Base-by-base conservation (phyloP, 2,888 invertebrate species). In the Nineta flava region DNA sequence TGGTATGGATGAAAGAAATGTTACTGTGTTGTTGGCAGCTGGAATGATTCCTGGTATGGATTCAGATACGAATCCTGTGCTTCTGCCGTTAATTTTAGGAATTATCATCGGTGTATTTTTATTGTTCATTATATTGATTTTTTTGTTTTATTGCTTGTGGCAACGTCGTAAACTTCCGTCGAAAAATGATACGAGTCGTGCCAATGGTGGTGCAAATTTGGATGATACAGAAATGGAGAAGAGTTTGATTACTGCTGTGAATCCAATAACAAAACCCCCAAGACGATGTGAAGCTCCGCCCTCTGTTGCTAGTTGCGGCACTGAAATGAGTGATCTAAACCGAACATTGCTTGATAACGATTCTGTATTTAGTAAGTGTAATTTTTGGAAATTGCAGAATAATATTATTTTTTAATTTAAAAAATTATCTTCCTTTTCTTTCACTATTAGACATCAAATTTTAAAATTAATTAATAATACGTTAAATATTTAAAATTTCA, bases 221-320 rank as follows among this genome's bases (percentile, higher is more conserved):
- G 83, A 84, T 62, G 81, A 82, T 1, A 79, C 82, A 51, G 88
- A 90, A 62, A 86, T 87, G 73, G 87, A 87, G 62, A 88, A 90
- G 65, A 84, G 86, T 54, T 68, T 88, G 46, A 81, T 90, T 54
- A 83, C 85, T 2, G 83, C 87, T 48, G 85, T 87, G 26, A 87
- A 88, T 67, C 87, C 87, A 0, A 83, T 88, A 15, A 83, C 83
- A 51, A 88, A 90, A 61, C 86, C 87, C 0, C 86, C 87, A 5
- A 71, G 87, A 46, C 73, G 86, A 53, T 83, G 83, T 55, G 86
- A 87, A 52, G 77, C 76, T 50, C 83, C 84, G 17, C 74, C 76
- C 10, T 80, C 83, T 6, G 77, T 81, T 17, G 77, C 76, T 48
- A 79, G 79, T 54, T 83, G 83, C 49, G 83, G 77, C 15, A 86